Conservation (phyloP, 2,113 vertebrate genomes). For the Gasterosteus aculeatus region DNA sequence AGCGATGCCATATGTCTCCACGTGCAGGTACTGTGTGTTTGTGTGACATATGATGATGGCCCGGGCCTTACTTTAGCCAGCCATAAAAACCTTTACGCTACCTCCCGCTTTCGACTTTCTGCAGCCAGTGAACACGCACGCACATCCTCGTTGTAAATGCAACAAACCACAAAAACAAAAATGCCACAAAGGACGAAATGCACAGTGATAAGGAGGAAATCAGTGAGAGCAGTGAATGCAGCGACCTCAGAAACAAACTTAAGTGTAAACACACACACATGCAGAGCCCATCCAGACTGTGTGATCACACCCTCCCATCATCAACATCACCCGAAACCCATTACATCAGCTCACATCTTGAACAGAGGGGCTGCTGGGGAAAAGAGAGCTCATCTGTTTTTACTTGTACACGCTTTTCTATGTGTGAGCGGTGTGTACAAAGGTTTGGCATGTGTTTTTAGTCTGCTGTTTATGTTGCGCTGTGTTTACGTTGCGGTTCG, state of each 20-base stretch:
- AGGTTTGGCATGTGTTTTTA: neutral
- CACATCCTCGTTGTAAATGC: neutral
- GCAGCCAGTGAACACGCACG: slow-evolving; percentile 21
- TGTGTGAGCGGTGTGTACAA: neutral
- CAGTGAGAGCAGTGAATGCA: neutral
- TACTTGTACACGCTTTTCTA: neutral
- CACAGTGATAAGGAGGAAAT: neutral
- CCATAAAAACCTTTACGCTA: slow-evolving; percentile 40
- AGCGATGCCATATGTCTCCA: slow-evolving; percentile 24
- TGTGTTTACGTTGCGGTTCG: slow-evolving; percentile 35
- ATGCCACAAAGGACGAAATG: neutral
- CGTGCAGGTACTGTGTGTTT: neutral
- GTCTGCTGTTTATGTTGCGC: slow-evolving; percentile 25
- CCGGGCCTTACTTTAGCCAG: slow-evolving; percentile 7
- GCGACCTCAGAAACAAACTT: neutral
- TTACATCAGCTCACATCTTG: slow-evolving; percentile 52
- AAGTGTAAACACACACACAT: slow-evolving; percentile 26
- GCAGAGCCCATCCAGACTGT: slow-evolving; percentile 6
- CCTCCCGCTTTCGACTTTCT: slow-evolving; percentile 40
- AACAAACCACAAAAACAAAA: neutral
- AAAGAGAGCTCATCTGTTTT: slow-evolving; percentile 35
- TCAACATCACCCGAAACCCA: slow-evolving; percentile 43
- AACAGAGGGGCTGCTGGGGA: slow-evolving; percentile 22
- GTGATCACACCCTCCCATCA: slow-evolving; percentile 15
- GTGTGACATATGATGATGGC: slow-evolving; percentile 25